Conservation (phyloP, 2,113 vertebrate species). For the Hyperoodon ampullatus region DNA sequence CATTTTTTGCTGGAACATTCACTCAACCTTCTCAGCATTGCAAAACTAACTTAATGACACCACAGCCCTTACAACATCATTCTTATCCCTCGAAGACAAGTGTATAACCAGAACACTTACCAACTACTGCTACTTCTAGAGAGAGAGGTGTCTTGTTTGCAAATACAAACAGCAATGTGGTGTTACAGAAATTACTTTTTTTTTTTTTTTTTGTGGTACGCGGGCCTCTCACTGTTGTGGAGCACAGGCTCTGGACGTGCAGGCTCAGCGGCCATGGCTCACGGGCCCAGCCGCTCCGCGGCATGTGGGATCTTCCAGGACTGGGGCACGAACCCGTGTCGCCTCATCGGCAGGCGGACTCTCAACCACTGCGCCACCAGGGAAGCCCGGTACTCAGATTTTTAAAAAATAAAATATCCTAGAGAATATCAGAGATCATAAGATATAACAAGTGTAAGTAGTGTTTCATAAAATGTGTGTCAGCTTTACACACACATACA, state of each 20-base stretch:
- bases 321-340: too few relatives aligned
- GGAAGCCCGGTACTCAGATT: not conserved
- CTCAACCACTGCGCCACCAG: too few relatives aligned
- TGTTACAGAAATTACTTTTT: not conserved
- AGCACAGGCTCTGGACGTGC: too few relatives aligned
- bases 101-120: not conserved
- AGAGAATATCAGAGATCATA: not conserved
- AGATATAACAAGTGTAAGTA: not conserved
- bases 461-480: not conserved
- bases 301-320: too few relatives aligned
- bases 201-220: too few relatives aligned
- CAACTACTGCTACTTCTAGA: not conserved
- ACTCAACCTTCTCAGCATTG: not conserved
- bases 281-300: too few relatives aligned
- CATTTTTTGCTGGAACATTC: not conserved
- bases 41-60: not conserved
- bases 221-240: too few relatives aligned
- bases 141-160: not conserved
- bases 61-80: not conserved
- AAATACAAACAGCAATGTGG: not conserved
- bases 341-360: too few relatives aligned
- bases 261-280: too few relatives aligned
- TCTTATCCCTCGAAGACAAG: not conserved
- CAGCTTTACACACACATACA: not conserved
- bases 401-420: not conserved